These are phyloP conservation scores for Myotis myotis DNA, from an alignment of 2,797 vertebrate genomes.

Conservation along the genomic window DNA sequence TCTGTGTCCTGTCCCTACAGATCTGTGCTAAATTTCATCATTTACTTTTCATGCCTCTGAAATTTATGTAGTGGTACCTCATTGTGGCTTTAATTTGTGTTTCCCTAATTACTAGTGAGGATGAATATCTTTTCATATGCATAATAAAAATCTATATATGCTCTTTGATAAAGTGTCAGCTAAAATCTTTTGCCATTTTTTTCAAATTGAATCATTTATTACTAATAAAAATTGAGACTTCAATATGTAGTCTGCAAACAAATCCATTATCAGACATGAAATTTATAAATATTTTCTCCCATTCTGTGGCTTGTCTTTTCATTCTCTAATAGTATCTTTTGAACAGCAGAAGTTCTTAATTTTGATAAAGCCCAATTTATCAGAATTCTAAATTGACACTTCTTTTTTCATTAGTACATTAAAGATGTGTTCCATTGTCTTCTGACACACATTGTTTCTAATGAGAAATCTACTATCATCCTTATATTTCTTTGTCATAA, in stretches of 20 bases:
- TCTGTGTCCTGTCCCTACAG: no score
- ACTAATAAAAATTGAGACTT: neutral
- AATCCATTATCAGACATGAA: neutral
- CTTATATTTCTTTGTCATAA: neutral
- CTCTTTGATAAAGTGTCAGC: neutral
- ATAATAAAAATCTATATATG: neutral
- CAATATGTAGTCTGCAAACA: neutral
- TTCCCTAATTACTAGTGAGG: neutral
- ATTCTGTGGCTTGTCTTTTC: neutral
- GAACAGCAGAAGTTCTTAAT: neutral
- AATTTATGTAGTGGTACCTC: neutral
- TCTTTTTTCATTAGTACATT: neutral
- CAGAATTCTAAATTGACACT: neutral
- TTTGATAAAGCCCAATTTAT: neutral
- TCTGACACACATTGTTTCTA: neutral
- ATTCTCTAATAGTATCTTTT: neutral
- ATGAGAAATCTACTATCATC: neutral
- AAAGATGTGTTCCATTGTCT: neutral
- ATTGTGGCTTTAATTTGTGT: neutral
- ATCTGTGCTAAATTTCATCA: no score
- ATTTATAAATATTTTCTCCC: conserved; percentile 15
- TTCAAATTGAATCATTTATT: neutral
- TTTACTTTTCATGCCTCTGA: neutral
- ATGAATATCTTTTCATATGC: neutral
- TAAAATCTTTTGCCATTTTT: conserved; percentile 7